Evolutionary conservation across 1,140 invertebrate genomes (phyloP).

Genomic region (Gryllus bimaculatus): DNA sequence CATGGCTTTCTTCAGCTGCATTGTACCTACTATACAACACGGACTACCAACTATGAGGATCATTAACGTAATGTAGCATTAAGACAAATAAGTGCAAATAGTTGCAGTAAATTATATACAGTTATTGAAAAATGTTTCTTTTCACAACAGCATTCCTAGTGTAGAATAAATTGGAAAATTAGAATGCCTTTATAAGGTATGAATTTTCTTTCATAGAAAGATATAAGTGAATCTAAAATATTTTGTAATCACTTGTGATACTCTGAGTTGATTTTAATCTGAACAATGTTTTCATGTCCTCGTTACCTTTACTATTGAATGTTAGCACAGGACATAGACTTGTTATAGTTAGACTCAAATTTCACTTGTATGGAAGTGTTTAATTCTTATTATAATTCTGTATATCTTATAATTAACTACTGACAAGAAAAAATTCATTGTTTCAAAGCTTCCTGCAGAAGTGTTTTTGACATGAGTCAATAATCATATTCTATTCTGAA

Average conservation of each 20-base stretch:
- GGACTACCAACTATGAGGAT: too few species aligned
- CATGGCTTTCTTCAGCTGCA: too few species aligned
- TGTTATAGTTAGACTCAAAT: background rate
- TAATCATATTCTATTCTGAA: background rate
- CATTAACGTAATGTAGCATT: too few species aligned
- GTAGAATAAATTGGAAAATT: background rate
- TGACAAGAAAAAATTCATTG: too few species aligned
- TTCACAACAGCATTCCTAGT: constrained; percentile 4
- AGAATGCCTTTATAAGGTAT: background rate
- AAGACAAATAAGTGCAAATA: too few species aligned
- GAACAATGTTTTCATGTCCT: background rate
- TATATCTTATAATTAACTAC: too few species aligned
- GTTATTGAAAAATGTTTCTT: background rate
- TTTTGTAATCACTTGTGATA: background rate
- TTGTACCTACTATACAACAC: too few species aligned
- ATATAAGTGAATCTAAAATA: background rate
- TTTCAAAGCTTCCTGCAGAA: too few species aligned
- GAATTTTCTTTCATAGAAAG: background rate
- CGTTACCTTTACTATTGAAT: background rate
- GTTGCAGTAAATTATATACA: background rate
- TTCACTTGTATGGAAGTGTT: too few species aligned
- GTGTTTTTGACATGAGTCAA: too few species aligned
- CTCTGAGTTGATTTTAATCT: background rate
- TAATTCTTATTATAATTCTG: too few species aligned
- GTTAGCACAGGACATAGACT: background rate